Evolutionary conservation across 2,888 invertebrate genomes (phyloP).

Genomic region (Apamea anceps): DNA sequence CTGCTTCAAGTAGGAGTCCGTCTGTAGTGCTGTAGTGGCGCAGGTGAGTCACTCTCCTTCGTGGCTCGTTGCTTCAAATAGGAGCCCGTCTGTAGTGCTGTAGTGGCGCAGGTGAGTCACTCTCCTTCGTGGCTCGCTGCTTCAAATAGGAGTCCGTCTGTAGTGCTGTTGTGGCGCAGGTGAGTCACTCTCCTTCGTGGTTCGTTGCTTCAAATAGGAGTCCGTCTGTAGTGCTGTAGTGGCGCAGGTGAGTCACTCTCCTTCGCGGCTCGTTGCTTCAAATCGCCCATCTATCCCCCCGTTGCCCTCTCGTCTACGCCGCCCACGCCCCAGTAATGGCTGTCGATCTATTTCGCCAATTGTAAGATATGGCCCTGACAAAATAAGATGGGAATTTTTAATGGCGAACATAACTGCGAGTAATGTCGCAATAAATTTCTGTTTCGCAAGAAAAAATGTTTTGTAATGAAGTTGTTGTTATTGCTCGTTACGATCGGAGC

Average conservation of each 20-base stretch:
- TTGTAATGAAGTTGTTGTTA: constrained; percentile 72
- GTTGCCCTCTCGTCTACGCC: constrained; percentile 23
- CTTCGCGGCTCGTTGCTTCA: constrained; percentile 69
- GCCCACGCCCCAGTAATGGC: constrained; percentile 69
- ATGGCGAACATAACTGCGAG: constrained; percentile 76
- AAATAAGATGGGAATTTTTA: constrained; percentile 81
- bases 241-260: constrained; percentile 71
- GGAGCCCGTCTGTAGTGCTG: constrained; percentile 58
- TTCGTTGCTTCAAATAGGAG: constrained; percentile 66
- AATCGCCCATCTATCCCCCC: constrained; percentile 60
- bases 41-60: constrained; percentile 71
- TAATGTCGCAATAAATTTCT: constrained; percentile 74
- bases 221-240: constrained; percentile 54
- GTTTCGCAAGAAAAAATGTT: constrained; percentile 67
- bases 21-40: constrained; percentile 59
- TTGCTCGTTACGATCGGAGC: constrained; percentile 60
- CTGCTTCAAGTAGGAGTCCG: too few species aligned
- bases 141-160: constrained; percentile 63
- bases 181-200: constrained; percentile 67
- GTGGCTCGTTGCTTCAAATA: constrained; percentile 69
- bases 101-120: constrained; percentile 70
- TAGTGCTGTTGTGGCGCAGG: constrained; percentile 68
- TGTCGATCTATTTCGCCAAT: constrained; percentile 78
- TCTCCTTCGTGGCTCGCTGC: constrained; percentile 68
- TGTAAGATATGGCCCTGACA: constrained; percentile 78